Conservation (phyloP, 2,797 vertebrate genomes). For the Muscicapa comitata region DNA sequence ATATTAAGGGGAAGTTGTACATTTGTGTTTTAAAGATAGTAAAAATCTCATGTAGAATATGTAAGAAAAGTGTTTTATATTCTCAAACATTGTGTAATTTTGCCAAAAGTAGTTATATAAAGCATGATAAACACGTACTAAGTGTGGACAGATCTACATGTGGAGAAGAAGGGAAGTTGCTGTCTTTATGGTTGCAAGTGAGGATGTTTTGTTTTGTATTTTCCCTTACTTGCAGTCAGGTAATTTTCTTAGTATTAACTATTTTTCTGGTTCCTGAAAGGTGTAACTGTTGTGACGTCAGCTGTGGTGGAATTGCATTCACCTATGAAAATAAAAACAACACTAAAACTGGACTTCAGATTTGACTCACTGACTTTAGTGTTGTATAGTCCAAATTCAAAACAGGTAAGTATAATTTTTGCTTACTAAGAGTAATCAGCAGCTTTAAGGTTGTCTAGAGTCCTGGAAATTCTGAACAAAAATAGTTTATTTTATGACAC, state of each 20-base stretch:
- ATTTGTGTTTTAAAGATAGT: neutral
- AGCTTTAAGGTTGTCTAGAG: neutral
- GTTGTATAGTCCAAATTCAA: conserved; percentile 81
- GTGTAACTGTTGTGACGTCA: conserved; percentile 87
- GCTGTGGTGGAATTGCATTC: conserved; percentile 90
- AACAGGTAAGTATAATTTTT: conserved; percentile 74
- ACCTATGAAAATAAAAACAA: conserved; percentile 81
- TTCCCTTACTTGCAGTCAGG: neutral
- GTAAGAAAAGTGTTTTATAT: neutral
- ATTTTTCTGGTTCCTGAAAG: conserved; percentile 65
- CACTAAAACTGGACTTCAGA: conserved; percentile 87
- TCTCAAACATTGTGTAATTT: neutral
- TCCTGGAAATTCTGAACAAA: neutral
- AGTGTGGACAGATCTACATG: neutral
- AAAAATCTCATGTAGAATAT: neutral
- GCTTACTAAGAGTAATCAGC: neutral
- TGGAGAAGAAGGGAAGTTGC: neutral
- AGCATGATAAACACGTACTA: neutral
- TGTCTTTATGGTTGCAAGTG: neutral
- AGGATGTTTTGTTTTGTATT: neutral
- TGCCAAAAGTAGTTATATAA: neutral
- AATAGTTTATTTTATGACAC: neutral
- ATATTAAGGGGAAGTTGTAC: neutral
- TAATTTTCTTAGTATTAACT: neutral
- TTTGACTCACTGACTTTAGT: conserved; percentile 91